Conservation (phyloP, 2,797 vertebrate genomes). For the Onychomys torridus region DNA sequence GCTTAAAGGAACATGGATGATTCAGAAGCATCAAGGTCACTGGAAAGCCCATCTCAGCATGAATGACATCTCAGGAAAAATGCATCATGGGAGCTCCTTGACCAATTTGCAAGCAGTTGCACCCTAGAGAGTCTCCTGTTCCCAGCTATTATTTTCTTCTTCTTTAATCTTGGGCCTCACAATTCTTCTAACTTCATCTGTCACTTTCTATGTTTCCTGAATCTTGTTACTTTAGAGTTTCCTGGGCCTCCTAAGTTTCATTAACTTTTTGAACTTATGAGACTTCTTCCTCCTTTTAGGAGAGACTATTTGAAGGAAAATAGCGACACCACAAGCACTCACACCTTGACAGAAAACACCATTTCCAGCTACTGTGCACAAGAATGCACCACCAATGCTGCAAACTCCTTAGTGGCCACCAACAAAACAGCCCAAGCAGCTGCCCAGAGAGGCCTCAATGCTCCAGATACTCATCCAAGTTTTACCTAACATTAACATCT, state of each 20-base stretch:
- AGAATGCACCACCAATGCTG: background rate
- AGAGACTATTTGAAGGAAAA: no score
- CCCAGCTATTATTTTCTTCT: background rate
- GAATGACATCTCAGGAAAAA: background rate
- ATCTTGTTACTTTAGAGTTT: background rate
- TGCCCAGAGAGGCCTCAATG: background rate
- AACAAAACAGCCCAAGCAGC: background rate
- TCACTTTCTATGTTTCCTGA: background rate
- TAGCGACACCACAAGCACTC: no score
- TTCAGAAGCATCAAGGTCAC: background rate
- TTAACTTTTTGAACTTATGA: background rate
- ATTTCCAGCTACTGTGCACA: background rate
- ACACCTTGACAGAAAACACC: rapidly evolving
- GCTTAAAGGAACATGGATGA: background rate
- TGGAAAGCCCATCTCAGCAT: background rate
- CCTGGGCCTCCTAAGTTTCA: background rate
- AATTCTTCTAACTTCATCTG: background rate
- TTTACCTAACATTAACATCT: background rate
- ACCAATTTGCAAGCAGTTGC: background rate
- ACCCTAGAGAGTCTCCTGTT: background rate
- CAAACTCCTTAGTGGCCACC: no score
- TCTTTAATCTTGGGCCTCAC: background rate
- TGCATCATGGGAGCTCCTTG: no score
- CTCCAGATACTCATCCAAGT: background rate
- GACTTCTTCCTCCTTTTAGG: background rate